A percentile compares a stretch with the other conserved stretches of the same genome.
Conservation (phyloP, 2,888 invertebrate genomes). For the Apoda limacodes region DNA sequence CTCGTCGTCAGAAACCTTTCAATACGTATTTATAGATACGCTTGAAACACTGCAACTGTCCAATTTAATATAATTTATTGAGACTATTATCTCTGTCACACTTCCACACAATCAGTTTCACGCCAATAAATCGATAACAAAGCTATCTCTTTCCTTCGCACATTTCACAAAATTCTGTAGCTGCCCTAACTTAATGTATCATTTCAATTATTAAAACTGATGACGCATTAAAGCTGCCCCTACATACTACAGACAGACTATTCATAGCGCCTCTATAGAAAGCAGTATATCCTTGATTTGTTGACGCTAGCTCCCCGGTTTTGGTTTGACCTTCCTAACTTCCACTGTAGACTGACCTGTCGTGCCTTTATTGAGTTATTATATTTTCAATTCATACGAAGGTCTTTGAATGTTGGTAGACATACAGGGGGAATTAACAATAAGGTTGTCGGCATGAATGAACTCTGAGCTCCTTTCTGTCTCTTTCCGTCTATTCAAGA, state of each 20-base stretch:
- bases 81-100: slow-evolving; percentile 27
- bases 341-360: no score
- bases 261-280: slow-evolving; percentile 35
- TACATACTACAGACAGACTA: slow-evolving; percentile 27
- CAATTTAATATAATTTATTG: slow-evolving; percentile 37
- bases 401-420: slow-evolving; percentile 21
- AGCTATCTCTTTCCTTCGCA: slow-evolving; percentile 28
- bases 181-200: slow-evolving; percentile 46
- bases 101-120: slow-evolving; percentile 53
- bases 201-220: slow-evolving; percentile 66
- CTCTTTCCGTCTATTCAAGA: slow-evolving; percentile 22
- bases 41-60: slow-evolving; percentile 40
- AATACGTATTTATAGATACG: no score
- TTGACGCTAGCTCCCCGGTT: slow-evolving; percentile 39
- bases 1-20: no score
- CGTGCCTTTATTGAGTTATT: slow-evolving; percentile 16
- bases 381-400: slow-evolving; percentile 13
- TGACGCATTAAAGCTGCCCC: slow-evolving; percentile 52
- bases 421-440: no score
- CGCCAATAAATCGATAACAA: slow-evolving; percentile 32
- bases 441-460: slow-evolving; percentile 48
- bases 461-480: slow-evolving; percentile 31
- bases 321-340: slow-evolving; percentile 34
- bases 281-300: slow-evolving; percentile 47
- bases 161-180: slow-evolving; percentile 29